Conservation (phyloP, 2,888 invertebrate genomes). For the Odiellus spinosus region DNA sequence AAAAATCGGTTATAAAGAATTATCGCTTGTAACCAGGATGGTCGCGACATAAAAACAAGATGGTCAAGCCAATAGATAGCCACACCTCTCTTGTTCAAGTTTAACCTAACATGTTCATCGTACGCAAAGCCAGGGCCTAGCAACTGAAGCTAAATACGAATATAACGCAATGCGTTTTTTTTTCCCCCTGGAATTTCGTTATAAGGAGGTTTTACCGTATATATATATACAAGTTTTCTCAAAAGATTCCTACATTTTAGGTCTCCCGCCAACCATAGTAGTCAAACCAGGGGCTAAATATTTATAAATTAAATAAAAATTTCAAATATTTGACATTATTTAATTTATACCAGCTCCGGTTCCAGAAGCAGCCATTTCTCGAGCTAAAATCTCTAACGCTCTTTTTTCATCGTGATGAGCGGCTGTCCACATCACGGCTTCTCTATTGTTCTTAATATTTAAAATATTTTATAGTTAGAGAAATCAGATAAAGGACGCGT, state of each 20-base stretch:
- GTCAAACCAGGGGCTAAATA: constrained; percentile 34
- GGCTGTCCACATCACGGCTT: constrained; percentile 34
- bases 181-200: no score
- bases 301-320: constrained; percentile 1
- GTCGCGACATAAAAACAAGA: no score
- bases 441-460: constrained; percentile 25
- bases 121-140: no score
- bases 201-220: no score
- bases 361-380: constrained; percentile 37
- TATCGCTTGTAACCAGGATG: no score
- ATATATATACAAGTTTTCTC: no score
- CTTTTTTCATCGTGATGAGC: constrained; percentile 34
- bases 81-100: not conserved
- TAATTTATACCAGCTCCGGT: constrained; percentile 34
- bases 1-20: no score
- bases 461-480: no score
- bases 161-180: no score
- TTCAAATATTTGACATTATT: not conserved
- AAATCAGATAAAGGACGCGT: no score
- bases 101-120: not conserved
- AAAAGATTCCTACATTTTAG: constrained; percentile 30
- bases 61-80: no score
- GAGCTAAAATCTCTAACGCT: constrained; percentile 33
- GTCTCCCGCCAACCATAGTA: constrained; percentile 33
- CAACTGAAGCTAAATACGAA: no score